A percentile compares a stretch with the other conserved stretches of the same genome.
Conservation (phyloP, 1,140 invertebrate species). For the Radopholus similis region DNA sequence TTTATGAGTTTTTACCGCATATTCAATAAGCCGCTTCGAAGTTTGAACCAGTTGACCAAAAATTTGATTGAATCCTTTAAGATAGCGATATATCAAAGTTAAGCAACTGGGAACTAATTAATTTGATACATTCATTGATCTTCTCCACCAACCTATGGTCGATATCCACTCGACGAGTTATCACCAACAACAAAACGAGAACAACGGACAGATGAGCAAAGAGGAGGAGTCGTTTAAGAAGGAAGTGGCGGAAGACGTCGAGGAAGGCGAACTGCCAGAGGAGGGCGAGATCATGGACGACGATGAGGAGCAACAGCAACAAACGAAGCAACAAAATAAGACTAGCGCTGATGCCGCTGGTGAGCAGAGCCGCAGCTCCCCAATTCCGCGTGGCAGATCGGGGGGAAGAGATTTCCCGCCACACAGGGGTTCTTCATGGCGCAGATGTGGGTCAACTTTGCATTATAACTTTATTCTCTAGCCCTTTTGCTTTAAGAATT, state of each 20-base stretch:
- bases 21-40: too few relatives aligned
- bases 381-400: not conserved
- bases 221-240: not conserved
- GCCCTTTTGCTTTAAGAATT: not conserved
- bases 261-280: slow-evolving; percentile 55
- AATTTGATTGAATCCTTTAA: too few relatives aligned
- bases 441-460: not conserved
- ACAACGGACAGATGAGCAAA: slow-evolving; percentile 1
- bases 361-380: not conserved
- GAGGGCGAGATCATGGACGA: slow-evolving; percentile 57
- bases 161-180: too few relatives aligned
- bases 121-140: too few relatives aligned
- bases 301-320: slow-evolving; percentile 46
- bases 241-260: slow-evolving; percentile 17
- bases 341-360: not conserved
- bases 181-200: too few relatives aligned
- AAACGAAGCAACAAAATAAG: not conserved
- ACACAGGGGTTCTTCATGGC: not conserved
- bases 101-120: too few relatives aligned
- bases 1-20: too few relatives aligned
- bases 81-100: too few relatives aligned
- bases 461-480: not conserved
- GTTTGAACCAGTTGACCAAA: too few relatives aligned
- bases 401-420: not conserved
- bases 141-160: too few relatives aligned